Conservation (phyloP, 1,140 invertebrate species). For the Limonius californicus region DNA sequence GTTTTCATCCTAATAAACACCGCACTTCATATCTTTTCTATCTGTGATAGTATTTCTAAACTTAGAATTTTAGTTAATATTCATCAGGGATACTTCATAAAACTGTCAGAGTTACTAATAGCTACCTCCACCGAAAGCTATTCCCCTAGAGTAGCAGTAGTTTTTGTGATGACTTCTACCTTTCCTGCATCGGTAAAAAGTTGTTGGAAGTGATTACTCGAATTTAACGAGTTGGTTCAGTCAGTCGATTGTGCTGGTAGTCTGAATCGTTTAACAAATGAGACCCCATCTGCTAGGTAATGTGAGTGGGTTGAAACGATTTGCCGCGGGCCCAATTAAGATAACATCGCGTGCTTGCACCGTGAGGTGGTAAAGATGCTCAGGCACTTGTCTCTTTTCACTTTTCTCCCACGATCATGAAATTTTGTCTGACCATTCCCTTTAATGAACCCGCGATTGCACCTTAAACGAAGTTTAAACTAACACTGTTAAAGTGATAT, state of each 20-base stretch:
- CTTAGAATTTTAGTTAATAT: no score
- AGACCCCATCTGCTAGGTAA: conserved; percentile 9
- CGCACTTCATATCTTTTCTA: no score
- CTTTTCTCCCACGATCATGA: conserved; percentile 9
- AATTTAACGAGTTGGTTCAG: conserved; percentile 7
- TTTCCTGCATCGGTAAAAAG: neutral
- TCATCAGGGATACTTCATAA: no score
- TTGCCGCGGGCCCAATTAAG: conserved; percentile 8
- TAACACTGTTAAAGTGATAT: neutral
- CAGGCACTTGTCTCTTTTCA: conserved; percentile 1
- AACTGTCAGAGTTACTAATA: no score
- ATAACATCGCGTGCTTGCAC: conserved; percentile 11
- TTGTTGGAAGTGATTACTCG: neutral
- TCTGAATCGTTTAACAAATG: conserved; percentile 15
- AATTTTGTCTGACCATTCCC: neutral
- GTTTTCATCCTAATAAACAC: no score
- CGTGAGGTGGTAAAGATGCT: neutral
- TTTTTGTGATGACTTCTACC: neutral
- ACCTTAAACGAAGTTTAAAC: neutral
- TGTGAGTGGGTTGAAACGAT: conserved; percentile 14
- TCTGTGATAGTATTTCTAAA: no score
- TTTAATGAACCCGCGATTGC: neutral
- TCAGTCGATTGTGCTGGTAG: conserved; percentile 8
- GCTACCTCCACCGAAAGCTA: no score
- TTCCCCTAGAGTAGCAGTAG: neutral